These are phyloP conservation scores for Odocoileus virginianus DNA, from an alignment of 2,113 vertebrate genomes.

Conservation along the genomic window DNA sequence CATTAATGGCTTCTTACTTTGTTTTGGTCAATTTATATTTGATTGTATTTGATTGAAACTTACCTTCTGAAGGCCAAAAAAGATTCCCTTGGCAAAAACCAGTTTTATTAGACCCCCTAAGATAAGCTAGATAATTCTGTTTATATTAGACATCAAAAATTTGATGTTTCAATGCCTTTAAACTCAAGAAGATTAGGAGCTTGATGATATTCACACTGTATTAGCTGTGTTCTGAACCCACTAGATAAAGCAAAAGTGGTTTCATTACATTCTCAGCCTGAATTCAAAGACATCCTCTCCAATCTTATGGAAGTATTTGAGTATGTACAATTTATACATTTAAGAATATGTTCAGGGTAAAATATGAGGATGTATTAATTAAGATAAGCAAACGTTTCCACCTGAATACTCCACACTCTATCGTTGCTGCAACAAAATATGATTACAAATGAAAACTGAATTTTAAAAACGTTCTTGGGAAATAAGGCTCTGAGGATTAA, in stretches of 20 bases:
- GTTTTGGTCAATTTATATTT: conserved; percentile 20
- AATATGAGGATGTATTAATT: neutral
- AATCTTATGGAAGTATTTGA: neutral
- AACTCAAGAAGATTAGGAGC: neutral
- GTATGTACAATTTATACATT: neutral
- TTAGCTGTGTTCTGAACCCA: neutral
- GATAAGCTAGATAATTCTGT: neutral
- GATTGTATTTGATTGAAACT: neutral
- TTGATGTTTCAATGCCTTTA: neutral
- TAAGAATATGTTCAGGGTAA: neutral
- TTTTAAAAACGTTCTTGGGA: neutral
- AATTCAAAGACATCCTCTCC: neutral
- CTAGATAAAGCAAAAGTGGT: neutral
- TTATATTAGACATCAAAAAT: neutral
- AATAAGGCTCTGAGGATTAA: neutral
- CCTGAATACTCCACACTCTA: neutral
- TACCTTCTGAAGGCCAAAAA: neutral
- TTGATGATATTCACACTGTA: neutral
- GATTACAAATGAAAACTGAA: neutral
- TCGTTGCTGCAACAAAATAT: neutral
- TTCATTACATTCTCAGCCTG: neutral
- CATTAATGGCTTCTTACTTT: neutral
- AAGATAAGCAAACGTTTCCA: neutral
- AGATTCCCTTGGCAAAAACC: neutral
- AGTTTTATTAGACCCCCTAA: neutral